Percentiles rank a stretch among this genome's conserved stretches.
These are phyloP conservation scores for Setophaga kirtlandii DNA, from an alignment of 2,113 vertebrate species.

Conservation along the genomic window DNA sequence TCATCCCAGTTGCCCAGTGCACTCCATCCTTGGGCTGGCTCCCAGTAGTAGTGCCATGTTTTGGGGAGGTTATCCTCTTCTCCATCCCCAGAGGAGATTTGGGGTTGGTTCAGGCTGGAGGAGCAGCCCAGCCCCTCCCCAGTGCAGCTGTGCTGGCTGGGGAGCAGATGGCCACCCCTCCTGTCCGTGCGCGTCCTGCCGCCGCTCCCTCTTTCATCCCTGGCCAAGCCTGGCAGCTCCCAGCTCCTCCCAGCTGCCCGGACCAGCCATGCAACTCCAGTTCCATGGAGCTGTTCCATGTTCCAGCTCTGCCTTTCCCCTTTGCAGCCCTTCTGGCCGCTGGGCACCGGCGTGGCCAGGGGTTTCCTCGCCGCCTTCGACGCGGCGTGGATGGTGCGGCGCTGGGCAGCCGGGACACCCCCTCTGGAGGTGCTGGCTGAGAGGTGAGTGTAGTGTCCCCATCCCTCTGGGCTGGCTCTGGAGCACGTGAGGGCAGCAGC, in stretches of 20 bases:
- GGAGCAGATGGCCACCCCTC: neutral
- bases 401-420: constrained; percentile 80
- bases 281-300: too few relatives aligned
- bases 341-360: constrained; percentile 91
- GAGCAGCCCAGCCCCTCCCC: neutral
- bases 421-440: constrained; percentile 87
- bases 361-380: constrained; percentile 91
- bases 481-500: neutral
- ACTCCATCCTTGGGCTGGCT: neutral
- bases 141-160: neutral
- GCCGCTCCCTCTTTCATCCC: constrained; percentile 21
- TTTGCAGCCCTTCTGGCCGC: constrained; percentile 92
- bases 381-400: constrained; percentile 91
- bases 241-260: constrained; percentile 13
- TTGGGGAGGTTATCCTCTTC: neutral
- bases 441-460: constrained; percentile 76
- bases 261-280: neutral
- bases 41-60: neutral
- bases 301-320: neutral
- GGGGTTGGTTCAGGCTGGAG: neutral
- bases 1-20: rapidly evolving
- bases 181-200: neutral
- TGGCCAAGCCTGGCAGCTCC: neutral
- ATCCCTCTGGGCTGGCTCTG: rapidly evolving
- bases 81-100: neutral